Evolutionary conservation across 1,140 invertebrate genomes (phyloP), one percentile per base, ranked within the genome.

Genomic region (Sinella curviseta): DNA sequence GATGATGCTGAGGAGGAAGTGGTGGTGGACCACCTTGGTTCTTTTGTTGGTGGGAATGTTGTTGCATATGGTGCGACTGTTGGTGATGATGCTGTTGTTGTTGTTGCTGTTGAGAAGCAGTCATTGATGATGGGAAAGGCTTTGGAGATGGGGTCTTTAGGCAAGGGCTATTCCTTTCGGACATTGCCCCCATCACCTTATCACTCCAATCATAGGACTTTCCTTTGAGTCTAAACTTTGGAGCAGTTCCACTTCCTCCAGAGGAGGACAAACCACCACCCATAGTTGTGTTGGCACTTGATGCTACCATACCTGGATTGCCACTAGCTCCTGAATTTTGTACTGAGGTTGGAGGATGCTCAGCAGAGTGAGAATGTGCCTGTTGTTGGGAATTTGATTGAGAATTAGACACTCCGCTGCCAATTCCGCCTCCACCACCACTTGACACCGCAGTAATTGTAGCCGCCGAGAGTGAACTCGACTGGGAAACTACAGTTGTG

Each of bases 221-320:
- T 24, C 82, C 82, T 74, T 83, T 83, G 14, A 77, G 82, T 39
- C 82, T 28, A 78, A 82, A 83, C 57, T 82, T 83, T 3, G 77
- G 54, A 28, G n/a, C 31, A 75, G 24, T 33, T 1, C 60, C 34
- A 70, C 48, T 30, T 24, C 67, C 76, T n/a, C 39, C 65, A n/a
- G 39, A 36, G 20, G 82, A 79, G 14, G 3, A 26, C 0, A n/a
- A 28, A 75, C 34, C 73, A 74, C 76, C 39, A 26, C 70, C 77
- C 39, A 48, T 48, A 12, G 39, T 12, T 20, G 39, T 20, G 20
- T 48, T 48, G 39, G 39, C 39, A 48, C 20, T 48, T 48, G 39
- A 48, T 48, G 8, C 39, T 20, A 48, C 20, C 39, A 20, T 17
- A 65, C 26, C 26, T n/a, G n/a, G n/a, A n/a, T n/a, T n/a, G 24